Percentiles rank a stretch among this genome's conserved stretches.
These are phyloP conservation scores for Pegoplata infirma DNA, from an alignment of 2,888 invertebrate species.

Conservation along the genomic window DNA sequence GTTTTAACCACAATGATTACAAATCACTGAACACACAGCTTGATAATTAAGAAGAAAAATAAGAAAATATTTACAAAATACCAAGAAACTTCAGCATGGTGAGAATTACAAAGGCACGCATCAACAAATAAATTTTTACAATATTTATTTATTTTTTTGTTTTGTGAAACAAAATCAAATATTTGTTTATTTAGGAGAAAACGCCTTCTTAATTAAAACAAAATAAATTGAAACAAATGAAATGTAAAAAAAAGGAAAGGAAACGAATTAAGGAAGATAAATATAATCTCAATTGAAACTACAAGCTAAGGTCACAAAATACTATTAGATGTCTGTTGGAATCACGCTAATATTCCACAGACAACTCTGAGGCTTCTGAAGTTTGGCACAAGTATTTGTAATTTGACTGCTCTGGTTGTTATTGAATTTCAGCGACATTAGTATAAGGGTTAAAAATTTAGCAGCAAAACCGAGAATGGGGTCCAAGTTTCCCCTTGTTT, in stretches of 20 bases:
- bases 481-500: no score
- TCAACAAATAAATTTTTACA: neutral
- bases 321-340: no score
- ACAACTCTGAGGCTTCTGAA: no score
- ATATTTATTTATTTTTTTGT: neutral
- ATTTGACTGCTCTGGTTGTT: no score
- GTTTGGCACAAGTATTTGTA: no score
- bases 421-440: no score
- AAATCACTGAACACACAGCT: slow-evolving; percentile 36
- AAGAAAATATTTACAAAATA: neutral
- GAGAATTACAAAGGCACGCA: slow-evolving; percentile 17
- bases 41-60: slow-evolving; percentile 25
- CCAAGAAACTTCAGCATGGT: neutral
- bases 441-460: no score
- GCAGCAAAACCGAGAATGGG: no score
- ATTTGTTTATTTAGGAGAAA: slow-evolving; percentile 12
- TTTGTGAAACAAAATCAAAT: neutral
- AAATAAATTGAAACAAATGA: neutral
- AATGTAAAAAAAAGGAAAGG: neutral
- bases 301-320: neutral
- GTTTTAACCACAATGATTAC: slow-evolving; percentile 40
- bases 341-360: no score
- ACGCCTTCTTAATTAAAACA: slow-evolving; percentile 10
- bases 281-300: neutral
- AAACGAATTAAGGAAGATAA: neutral